Evolutionary conservation across 2,113 vertebrate genomes (phyloP), one percentile per base, ranked within the genome.

Genomic region (Xyrauchen texanus): DNA sequence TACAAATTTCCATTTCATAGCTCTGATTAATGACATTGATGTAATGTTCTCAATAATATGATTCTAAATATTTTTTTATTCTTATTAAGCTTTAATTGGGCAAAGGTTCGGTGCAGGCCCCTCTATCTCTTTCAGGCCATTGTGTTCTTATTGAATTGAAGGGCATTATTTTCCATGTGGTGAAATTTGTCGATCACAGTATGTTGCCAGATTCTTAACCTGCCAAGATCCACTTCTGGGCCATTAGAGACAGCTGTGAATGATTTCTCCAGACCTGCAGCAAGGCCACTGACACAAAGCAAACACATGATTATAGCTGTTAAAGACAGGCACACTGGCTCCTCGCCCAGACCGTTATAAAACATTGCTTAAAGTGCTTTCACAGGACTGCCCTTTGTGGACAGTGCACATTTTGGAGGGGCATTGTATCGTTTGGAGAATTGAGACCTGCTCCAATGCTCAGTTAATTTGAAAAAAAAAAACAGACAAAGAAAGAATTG

Each of bases 181-280:
- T 76, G 10, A 80, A 84, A 83, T 84, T 55, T 57, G 72, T 76
- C 85, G 76, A 49, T 10, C n/a, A 60, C 3, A 34, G 21, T 53
- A 58, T 21, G 34, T 52, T 74, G 77, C 81, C 83, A 83, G 70
- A 61, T 51, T 49, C 51, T 44, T 34, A 80, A 80, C 64, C 76
- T 79, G 82, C 73, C 57, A 79, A 80, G 76, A 81, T 79, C 52
- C 65, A 62, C 57, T 45, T 46, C 51, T 77, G 46, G 10, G 76
- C 76, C 72, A 78, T 80, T 78, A 81, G 76, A 86, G 84, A 77
- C 81, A 88, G 77, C 84, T 88, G 84, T 83, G 83, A 87, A 82
- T 83, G 68, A 88, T 88, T 90, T 88, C 69, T 86, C 86, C 83
- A 73, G 73, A 82, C 61, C 86, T 84, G 77, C 73, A 81, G 53